phyloP scores from a whole-genome alignment of 2,888 invertebrate genomes.

The Leptinotarsa haldemani region DNA sequence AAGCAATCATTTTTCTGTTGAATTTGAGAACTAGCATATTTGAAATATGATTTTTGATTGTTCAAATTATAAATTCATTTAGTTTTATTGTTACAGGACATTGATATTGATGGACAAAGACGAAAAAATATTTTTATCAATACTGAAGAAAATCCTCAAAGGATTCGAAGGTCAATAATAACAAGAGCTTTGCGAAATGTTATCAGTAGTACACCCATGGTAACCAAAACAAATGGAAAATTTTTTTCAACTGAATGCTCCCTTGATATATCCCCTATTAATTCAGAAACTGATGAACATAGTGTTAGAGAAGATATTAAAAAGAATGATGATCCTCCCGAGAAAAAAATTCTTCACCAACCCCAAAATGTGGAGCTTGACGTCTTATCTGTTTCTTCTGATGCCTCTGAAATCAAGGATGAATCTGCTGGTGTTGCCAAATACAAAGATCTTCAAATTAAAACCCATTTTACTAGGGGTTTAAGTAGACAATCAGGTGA shows the following conservation, averaged over 20 bases:
- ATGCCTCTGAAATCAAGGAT: background rate
- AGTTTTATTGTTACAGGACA: constrained; percentile 11
- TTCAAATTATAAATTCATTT: too few relatives aligned
- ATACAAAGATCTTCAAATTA: background rate
- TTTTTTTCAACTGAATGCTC: constrained; percentile 9
- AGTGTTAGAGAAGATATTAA: background rate
- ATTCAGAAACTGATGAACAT: background rate
- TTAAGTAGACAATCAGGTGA: constrained; percentile 3
- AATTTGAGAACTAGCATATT: too few relatives aligned
- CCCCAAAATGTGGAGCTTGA: background rate
- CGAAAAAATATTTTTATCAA: constrained; percentile 13
- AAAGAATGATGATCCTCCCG: background rate
- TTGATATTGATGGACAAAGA: constrained; percentile 3
- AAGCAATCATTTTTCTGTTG: too few relatives aligned
- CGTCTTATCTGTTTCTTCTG: constrained; percentile 10
- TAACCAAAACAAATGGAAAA: background rate
- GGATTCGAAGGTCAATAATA: constrained; percentile 18
- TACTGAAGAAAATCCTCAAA: constrained; percentile 12
- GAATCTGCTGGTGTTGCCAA: background rate
- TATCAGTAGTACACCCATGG: constrained; percentile 24
- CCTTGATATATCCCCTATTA: constrained; percentile 22
- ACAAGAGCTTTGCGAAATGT: constrained; percentile 10
- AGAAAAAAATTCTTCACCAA: background rate
- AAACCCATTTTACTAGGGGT: constrained; percentile 5
- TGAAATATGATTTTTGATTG: too few relatives aligned